phyloP scores from a whole-genome alignment of 2,113 vertebrate genomes.

The Aegotheles bennettii region DNA sequence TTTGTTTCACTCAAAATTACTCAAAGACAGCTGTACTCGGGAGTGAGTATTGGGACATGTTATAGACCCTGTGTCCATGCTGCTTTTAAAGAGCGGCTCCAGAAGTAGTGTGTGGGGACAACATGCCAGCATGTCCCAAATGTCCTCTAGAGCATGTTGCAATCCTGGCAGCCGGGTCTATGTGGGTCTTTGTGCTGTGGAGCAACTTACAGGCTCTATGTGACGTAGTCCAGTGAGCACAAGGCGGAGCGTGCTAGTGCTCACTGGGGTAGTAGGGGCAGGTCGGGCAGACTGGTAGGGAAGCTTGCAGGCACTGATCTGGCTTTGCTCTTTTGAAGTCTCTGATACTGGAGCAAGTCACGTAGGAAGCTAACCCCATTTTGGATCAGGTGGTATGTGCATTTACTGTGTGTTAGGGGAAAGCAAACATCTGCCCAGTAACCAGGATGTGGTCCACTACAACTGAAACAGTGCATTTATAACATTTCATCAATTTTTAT shows the following conservation, averaged over 20 bases:
- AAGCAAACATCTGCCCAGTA: background rate
- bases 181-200: fast-evolving
- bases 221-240: background rate
- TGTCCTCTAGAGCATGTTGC: background rate
- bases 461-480: background rate
- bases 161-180: background rate
- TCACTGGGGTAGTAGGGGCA: background rate
- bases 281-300: background rate
- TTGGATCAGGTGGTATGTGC: background rate
- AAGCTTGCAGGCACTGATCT: background rate
- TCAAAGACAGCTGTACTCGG: background rate
- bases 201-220: background rate
- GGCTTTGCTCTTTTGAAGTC: background rate
- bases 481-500: background rate
- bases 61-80: background rate
- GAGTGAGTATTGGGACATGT: background rate
- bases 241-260: background rate
- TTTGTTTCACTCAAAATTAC: background rate
- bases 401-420: background rate
- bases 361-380: background rate
- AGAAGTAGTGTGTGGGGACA: background rate
- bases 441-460: background rate
- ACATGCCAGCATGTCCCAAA: background rate
- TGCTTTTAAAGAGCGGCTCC: background rate
- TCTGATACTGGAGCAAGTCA: background rate